These are phyloP conservation scores for Hyaena hyaena DNA, from an alignment of 2,113 vertebrate genomes.

Conservation along the genomic window DNA sequence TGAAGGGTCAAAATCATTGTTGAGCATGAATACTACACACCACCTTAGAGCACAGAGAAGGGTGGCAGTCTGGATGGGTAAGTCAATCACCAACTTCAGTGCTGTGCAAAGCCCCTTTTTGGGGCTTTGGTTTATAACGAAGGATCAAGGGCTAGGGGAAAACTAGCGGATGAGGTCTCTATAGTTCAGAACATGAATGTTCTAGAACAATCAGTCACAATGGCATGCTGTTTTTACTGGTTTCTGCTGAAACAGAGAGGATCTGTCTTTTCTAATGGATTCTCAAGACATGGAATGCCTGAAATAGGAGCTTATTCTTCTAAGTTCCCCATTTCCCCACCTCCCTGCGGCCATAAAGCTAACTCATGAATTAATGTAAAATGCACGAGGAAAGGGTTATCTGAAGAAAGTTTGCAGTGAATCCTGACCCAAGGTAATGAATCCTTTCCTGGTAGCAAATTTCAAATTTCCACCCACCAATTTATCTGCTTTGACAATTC, in stretches of 20 bases:
- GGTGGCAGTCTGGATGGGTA: neutral
- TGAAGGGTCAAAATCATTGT: too few relatives aligned
- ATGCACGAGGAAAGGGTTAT: neutral
- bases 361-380: neutral
- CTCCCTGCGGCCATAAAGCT: neutral
- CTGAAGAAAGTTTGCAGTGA: neutral
- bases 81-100: neutral
- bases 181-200: neutral
- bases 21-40: neutral
- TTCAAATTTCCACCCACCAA: too few relatives aligned
- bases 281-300: neutral
- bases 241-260: neutral
- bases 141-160: neutral
- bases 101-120: neutral
- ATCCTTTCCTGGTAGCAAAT: neutral
- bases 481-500: neutral
- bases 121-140: neutral
- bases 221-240: neutral
- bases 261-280: neutral
- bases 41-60: neutral
- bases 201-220: neutral
- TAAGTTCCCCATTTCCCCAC: neutral
- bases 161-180: neutral
- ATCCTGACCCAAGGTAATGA: neutral
- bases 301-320: neutral